Conservation (phyloP, 2,113 vertebrate genomes). For the Apaloderma vittatum region DNA sequence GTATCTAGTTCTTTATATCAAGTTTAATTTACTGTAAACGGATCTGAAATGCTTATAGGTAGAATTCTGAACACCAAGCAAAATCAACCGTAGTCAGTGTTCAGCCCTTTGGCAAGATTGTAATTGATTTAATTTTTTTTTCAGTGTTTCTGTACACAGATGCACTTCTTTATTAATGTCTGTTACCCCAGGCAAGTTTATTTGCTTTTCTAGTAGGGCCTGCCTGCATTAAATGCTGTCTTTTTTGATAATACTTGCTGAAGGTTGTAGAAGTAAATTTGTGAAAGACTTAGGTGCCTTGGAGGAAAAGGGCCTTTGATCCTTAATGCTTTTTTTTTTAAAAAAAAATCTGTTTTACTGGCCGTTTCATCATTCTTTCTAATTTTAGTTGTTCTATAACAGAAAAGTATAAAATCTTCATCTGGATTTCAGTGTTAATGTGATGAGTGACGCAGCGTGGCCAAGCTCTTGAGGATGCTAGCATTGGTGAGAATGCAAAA, state of each 20-base stretch:
- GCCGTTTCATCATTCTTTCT: not conserved
- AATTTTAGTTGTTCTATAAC: not conserved
- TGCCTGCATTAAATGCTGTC: not conserved
- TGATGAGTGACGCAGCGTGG: not conserved
- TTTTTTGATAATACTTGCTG: not conserved
- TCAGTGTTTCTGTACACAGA: not conserved
- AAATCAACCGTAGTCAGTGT: not conserved
- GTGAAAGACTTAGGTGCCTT: not conserved
- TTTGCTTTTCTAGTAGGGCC: not conserved
- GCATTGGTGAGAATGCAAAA: not conserved
- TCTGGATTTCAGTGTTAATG: not conserved
- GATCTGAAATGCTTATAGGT: not conserved
- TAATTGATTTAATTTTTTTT: not conserved
- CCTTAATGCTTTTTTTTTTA: not conserved
- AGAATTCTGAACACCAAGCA: not conserved
- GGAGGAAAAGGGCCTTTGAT: not conserved
- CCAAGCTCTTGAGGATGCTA: not conserved
- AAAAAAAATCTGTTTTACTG: not conserved
- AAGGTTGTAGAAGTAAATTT: not conserved
- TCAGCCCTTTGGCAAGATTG: not conserved
- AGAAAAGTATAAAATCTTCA: not conserved
- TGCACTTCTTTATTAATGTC: not conserved
- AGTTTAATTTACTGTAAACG: not conserved
- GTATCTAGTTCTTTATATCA: not conserved
- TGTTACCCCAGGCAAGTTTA: not conserved